phyloP scores from a whole-genome alignment of 2,113 vertebrate species.

The Odobenus rosmarus region DNA sequence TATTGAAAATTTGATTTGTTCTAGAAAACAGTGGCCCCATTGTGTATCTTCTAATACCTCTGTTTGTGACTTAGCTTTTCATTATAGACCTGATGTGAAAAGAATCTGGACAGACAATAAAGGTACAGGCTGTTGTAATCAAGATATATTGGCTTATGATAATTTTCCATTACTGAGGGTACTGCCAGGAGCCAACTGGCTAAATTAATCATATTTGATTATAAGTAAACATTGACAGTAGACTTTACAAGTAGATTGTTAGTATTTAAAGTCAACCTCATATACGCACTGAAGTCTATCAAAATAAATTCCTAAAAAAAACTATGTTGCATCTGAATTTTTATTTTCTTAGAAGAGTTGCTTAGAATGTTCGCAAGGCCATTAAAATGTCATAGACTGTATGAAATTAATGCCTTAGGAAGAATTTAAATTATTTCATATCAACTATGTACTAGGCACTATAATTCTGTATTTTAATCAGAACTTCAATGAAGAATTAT shows the following conservation, averaged over 20 bases:
- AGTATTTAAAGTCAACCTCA: constrained; percentile 14
- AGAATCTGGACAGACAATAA: constrained; percentile 67
- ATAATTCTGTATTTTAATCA: not conserved
- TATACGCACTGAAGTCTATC: not conserved
- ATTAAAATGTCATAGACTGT: constrained; percentile 7
- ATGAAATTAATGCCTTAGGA: constrained; percentile 25
- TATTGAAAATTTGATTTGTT: constrained; percentile 64
- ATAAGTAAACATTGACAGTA: constrained; percentile 56
- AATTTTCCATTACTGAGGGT: constrained; percentile 48
- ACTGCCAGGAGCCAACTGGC: constrained; percentile 50
- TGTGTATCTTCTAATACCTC: constrained; percentile 41
- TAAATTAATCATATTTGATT: constrained; percentile 67
- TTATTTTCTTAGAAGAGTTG: constrained; percentile 39
- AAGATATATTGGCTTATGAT: constrained; percentile 59
- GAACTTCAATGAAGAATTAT: constrained; percentile 15
- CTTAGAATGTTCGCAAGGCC: not conserved
- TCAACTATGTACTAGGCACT: not conserved
- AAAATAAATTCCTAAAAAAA: constrained; percentile 30
- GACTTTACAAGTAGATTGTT: constrained; percentile 39
- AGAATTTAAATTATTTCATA: constrained; percentile 23
- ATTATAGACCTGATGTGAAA: constrained; percentile 49
- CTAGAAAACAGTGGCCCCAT: not conserved
- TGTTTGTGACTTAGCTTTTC: constrained; percentile 66
- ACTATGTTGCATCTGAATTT: not conserved
- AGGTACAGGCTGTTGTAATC: constrained; percentile 54